Conservation (phyloP, 2,113 vertebrate genomes). For the Bambusicola thoracicus region DNA sequence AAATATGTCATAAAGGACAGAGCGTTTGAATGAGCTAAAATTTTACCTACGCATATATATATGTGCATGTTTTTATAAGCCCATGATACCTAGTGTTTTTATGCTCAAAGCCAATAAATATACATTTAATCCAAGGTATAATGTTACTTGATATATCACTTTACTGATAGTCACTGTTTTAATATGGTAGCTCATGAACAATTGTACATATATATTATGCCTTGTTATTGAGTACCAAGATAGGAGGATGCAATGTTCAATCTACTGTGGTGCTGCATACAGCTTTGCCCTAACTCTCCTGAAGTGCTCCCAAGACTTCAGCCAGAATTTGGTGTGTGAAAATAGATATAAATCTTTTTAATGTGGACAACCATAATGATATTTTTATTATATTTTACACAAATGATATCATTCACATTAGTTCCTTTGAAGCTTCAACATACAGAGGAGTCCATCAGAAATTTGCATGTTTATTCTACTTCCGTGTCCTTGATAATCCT, state of each 20-base stretch:
- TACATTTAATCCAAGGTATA: neutral
- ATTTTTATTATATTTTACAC: neutral
- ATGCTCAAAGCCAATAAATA: neutral
- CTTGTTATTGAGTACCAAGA: neutral
- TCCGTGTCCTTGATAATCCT: neutral
- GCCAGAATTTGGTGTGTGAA: neutral
- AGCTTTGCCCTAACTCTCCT: neutral
- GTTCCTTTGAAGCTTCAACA: neutral
- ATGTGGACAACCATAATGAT: neutral
- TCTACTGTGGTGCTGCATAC: neutral
- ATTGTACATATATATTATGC: accelerated
- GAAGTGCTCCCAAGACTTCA: neutral
- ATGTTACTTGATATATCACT: neutral
- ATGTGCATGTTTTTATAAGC: neutral
- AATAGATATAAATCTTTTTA: neutral
- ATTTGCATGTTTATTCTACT: neutral
- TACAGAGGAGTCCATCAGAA: neutral
- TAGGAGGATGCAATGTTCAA: neutral
- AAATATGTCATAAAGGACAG: neutral
- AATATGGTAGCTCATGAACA: neutral
- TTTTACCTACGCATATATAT: neutral
- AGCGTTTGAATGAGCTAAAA: neutral
- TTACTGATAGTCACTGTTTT: neutral
- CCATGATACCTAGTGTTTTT: neutral
- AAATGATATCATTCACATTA: neutral